Evolutionary conservation across 2,888 invertebrate species (phyloP), one percentile per base, ranked within the genome.

Genomic region (Criorhina ranunculi): DNA sequence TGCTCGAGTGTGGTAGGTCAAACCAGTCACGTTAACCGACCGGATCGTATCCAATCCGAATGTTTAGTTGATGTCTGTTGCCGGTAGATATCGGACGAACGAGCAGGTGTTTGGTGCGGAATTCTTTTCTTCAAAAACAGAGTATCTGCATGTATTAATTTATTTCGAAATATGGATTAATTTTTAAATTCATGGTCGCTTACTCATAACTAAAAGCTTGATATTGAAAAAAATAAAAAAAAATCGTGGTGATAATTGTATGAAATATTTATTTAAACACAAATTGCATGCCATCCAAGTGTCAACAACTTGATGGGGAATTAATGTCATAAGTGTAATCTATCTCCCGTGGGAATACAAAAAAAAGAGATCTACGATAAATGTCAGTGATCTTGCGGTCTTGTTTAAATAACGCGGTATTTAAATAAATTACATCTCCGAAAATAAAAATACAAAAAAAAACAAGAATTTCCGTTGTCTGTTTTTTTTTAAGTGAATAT

Each of bases 51-150:
- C 62, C 55, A 9, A 33, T 49, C 55, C 37, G 40, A 73, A 46
- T 44, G 64, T 64, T 83, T 64, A 83, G 83, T 83, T 79, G 83
- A 79, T 79, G 67, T 73, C 73, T 79, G 73, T 75, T 75, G 79
- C 79, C 83, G 83, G 73, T 69, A 69, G 73, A 79, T 64, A 79
- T 75, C 83, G 64, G 83, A 69, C 83, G 67, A 64, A 4, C 55
- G 35, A 19, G 67, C 57, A 79, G 73, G 82, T 82, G 72, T 42
- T 66, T 51, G 12, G 44, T 40, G 15, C 53, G 24, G 37, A 17
- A 24, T 77, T 77, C 29, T 31, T 33, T 24, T 12, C 29, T 9
- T 19, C 33, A 51, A 12, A 46, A 46, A 35, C 17, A 19, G 49
- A 66, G 8, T 33, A 46, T 49, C 12, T 35, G 49, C 9, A n/a